Evolutionary conservation across 2,113 vertebrate species (phyloP).

Genomic region (Echinops telfairi): DNA sequence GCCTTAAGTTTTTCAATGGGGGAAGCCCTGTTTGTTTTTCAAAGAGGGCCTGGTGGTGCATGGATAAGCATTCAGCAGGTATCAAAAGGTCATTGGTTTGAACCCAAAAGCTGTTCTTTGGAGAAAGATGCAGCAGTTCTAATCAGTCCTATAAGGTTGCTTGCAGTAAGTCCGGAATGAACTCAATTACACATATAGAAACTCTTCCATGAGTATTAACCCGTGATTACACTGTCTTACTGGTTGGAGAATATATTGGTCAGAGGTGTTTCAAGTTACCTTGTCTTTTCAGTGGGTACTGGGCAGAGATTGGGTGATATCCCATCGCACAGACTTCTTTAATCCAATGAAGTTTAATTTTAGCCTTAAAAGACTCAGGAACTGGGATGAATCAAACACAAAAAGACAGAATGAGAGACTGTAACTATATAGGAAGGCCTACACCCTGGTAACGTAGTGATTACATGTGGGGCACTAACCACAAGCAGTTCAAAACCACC

Average conservation of each 20-base stretch:
- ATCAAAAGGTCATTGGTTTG: background rate
- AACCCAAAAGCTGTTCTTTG: background rate
- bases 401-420: background rate
- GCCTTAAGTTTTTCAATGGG: slow-evolving; percentile 4
- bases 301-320: background rate
- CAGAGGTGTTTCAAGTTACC: background rate
- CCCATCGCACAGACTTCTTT: background rate
- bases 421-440: background rate
- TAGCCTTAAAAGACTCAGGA: background rate
- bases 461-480: too few species aligned
- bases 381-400: background rate
- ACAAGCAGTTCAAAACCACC: too few species aligned
- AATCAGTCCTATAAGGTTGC: background rate
- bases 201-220: background rate
- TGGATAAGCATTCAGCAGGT: background rate
- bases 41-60: background rate
- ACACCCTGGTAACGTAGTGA: background rate
- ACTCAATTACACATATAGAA: background rate
- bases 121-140: background rate
- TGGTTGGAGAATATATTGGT: background rate
- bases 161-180: too few species aligned
- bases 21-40: background rate
- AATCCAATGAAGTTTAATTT: slow-evolving; percentile 17
- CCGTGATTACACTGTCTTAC: background rate
- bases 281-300: background rate